Percentiles rank a stretch among this genome's conserved stretches.
Evolutionary conservation across 2,113 vertebrate species (phyloP).

Genomic region (Myrmecophaga tridactyla): DNA sequence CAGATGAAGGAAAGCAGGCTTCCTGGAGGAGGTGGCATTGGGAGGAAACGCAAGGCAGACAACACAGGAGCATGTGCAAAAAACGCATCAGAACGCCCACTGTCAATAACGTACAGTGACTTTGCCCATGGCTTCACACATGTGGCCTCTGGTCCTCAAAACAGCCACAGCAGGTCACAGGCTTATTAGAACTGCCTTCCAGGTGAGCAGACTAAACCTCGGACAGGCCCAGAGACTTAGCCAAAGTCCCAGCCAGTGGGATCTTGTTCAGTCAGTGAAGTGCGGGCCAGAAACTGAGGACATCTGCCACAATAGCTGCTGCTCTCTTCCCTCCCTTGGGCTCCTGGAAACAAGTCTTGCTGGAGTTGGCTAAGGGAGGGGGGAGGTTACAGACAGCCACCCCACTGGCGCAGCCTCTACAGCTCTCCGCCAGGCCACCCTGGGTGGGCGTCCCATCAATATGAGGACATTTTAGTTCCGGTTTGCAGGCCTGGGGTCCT

Average conservation of each 20-base stretch:
- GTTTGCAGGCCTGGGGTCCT: not conserved
- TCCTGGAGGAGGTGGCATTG: not conserved
- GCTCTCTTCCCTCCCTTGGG: not conserved
- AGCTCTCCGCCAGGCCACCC: not conserved
- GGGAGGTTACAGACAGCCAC: not conserved
- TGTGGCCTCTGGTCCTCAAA: not conserved
- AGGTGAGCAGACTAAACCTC: not conserved
- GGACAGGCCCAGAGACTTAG: not conserved
- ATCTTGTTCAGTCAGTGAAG: no score
- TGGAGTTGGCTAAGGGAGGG: not conserved
- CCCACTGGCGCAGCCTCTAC: no score
- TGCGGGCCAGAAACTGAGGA: not conserved
- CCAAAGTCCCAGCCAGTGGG: not conserved
- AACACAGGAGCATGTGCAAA: not conserved
- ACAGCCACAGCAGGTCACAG: accelerated
- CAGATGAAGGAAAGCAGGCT: not conserved
- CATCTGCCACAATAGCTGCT: accelerated
- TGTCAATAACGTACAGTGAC: accelerated
- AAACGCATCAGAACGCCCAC: not conserved
- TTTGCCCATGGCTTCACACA: not conserved
- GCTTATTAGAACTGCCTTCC: not conserved
- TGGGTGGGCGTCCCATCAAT: not conserved
- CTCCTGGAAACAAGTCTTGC: not conserved
- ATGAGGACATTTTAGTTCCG: not conserved
- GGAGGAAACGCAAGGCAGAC: not conserved